phyloP scores from a whole-genome alignment of 2,797 vertebrate genomes.

The Remorina albescens region DNA sequence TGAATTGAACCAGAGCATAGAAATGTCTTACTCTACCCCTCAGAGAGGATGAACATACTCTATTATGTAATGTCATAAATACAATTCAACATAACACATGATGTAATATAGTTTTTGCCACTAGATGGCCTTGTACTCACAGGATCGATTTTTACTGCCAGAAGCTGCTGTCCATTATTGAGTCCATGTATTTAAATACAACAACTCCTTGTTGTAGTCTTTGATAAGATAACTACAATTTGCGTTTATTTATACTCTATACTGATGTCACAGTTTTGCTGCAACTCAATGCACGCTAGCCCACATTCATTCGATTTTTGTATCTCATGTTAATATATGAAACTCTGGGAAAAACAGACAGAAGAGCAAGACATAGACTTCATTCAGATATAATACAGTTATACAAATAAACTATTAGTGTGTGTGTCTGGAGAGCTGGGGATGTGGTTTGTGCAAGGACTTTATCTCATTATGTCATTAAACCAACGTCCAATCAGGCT shows the following conservation, averaged over 20 bases:
- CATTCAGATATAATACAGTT: conserved; percentile 19
- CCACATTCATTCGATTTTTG: background rate
- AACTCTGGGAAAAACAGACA: background rate
- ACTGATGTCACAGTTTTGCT: background rate
- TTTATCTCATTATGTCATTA: conserved; percentile 81
- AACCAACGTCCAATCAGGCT: conserved; percentile 61
- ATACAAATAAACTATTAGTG: conserved; percentile 31
- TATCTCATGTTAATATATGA: background rate
- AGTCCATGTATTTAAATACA: background rate
- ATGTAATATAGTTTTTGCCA: conserved; percentile 29
- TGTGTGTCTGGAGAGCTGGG: conserved; percentile 24
- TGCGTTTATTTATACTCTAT: background rate
- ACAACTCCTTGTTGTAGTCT: background rate
- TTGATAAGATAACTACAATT: conserved; percentile 15
- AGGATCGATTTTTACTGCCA: conserved; percentile 3
- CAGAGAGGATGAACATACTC: conserved; percentile 19
- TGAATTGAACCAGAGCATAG: background rate
- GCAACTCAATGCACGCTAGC: background rate
- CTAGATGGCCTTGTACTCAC: conserved; percentile 64
- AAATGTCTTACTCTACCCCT: background rate
- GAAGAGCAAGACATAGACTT: background rate
- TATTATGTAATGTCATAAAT: conserved; percentile 54
- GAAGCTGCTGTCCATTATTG: background rate
- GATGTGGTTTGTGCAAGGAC: conserved; percentile 35
- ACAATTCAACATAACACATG: background rate